phyloP scores from a whole-genome alignment of 2,888 invertebrate genomes.

The Epinotia demarniana region DNA sequence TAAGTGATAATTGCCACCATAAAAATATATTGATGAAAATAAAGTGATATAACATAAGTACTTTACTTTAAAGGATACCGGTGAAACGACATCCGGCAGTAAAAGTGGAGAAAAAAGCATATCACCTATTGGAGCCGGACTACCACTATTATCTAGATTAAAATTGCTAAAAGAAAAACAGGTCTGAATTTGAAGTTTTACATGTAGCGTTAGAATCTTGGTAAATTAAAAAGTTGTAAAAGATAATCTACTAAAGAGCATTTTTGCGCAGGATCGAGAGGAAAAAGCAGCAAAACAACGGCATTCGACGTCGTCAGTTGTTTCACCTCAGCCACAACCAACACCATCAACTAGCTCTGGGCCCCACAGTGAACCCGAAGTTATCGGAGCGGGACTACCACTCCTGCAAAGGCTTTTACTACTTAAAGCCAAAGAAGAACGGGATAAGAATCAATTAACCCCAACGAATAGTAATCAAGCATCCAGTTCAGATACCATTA shows the following conservation, averaged over 20 bases:
- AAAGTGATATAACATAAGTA: constrained; percentile 8
- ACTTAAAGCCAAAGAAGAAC: constrained; percentile 90
- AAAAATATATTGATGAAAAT: neutral
- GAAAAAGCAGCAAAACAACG: constrained; percentile 81
- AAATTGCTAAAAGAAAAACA: constrained; percentile 94
- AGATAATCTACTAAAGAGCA: constrained; percentile 2
- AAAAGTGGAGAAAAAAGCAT: constrained; percentile 86
- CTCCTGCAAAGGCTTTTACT: constrained; percentile 89
- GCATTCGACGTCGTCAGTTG: constrained; percentile 68
- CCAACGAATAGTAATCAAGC: constrained; percentile 76
- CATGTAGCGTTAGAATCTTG: neutral
- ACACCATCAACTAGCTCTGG: constrained; percentile 86
- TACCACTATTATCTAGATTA: constrained; percentile 91
- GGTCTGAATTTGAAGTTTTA: constrained; percentile 65
- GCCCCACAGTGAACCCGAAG: constrained; percentile 84
- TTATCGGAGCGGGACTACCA: constrained; percentile 89
- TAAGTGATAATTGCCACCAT: neutral
- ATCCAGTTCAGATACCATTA: constrained; percentile 82
- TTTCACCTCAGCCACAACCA: constrained; percentile 80
- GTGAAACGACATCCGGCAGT: constrained; percentile 72
- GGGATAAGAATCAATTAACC: constrained; percentile 79
- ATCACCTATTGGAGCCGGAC: constrained; percentile 93
- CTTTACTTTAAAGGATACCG: constrained; percentile 68
- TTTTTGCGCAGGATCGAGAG: constrained; percentile 74
- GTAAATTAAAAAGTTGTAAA: neutral